phyloP scores from a whole-genome alignment of 1,140 invertebrate genomes.

The Pinna nobilis region DNA sequence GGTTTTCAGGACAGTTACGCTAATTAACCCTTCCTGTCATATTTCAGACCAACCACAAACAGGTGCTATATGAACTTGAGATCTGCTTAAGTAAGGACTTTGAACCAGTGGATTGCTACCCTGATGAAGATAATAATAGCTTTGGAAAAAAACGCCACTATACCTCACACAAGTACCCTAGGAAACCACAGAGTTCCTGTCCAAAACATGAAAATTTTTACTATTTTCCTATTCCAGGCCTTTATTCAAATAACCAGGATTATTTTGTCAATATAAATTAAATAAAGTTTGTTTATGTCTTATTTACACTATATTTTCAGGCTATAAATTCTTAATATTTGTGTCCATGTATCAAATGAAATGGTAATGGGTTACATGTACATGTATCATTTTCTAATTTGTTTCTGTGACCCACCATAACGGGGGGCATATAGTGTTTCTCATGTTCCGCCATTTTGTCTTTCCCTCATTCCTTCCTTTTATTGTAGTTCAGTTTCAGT shows the following conservation, averaged over 20 bases:
- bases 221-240: neutral
- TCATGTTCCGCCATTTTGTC: no score
- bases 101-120: conserved; percentile 29
- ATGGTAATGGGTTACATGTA: neutral
- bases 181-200: conserved; percentile 8
- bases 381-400: neutral
- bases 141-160: conserved; percentile 12
- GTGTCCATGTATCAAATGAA: neutral
- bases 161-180: conserved; percentile 10
- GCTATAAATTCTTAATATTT: no score
- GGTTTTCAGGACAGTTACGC: no score
- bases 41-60: conserved; percentile 8
- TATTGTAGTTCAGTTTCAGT: no score
- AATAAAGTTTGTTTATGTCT: no score
- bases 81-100: conserved; percentile 25
- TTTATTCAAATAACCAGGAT: neutral
- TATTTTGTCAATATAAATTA: no score
- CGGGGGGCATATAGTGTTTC: no score
- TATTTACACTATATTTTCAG: no score
- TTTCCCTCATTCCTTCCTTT: no score
- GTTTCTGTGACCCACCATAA: neutral
- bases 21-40: neutral
- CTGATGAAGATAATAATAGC: neutral
- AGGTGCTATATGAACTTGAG: conserved; percentile 30
- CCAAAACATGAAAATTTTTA: conserved; percentile 1